These are phyloP conservation scores for Heliopora coerulea DNA, from an alignment of 92 coral and sea anemone genomes.

Conservation along the genomic window DNA sequence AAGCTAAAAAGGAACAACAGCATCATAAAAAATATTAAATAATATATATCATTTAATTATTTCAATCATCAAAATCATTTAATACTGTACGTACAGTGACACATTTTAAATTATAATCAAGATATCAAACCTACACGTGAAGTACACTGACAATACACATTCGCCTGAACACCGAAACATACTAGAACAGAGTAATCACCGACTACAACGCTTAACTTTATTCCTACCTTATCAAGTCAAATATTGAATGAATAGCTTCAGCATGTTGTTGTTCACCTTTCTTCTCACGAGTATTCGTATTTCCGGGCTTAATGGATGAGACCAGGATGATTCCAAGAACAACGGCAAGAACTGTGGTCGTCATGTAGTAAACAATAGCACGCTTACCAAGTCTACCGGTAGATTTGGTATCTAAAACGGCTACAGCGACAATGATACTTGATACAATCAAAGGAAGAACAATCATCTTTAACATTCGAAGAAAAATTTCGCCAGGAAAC, in stretches of 20 bases:
- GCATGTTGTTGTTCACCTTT: constrained; percentile 24
- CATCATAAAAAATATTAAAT: no score
- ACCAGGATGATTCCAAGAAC: constrained; percentile 89
- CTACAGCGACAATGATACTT: constrained; percentile 86
- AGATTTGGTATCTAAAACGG: constrained; percentile 79
- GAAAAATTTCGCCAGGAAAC: constrained; percentile 89
- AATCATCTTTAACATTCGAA: constrained; percentile 88
- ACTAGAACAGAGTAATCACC: no score
- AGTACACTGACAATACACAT: no score
- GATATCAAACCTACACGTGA: no score
- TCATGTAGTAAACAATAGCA: constrained; percentile 68
- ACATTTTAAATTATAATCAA: no score
- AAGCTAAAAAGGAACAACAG: no score
- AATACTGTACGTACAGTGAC: no score
- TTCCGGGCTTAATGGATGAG: constrained; percentile 78
- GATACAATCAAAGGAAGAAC: constrained; percentile 86
- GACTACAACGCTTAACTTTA: no score
- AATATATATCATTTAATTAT: no score
- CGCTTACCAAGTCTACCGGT: constrained; percentile 83
- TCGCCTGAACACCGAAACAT: no score
- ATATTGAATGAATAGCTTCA: constrained; percentile 62
- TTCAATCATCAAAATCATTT: no score
- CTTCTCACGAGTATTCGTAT: constrained; percentile 13
- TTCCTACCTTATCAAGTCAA: constrained; percentile 82
- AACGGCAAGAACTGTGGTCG: constrained; percentile 91